Conservation (phyloP, 2,888 invertebrate genomes). For the Papilio demoleus region DNA sequence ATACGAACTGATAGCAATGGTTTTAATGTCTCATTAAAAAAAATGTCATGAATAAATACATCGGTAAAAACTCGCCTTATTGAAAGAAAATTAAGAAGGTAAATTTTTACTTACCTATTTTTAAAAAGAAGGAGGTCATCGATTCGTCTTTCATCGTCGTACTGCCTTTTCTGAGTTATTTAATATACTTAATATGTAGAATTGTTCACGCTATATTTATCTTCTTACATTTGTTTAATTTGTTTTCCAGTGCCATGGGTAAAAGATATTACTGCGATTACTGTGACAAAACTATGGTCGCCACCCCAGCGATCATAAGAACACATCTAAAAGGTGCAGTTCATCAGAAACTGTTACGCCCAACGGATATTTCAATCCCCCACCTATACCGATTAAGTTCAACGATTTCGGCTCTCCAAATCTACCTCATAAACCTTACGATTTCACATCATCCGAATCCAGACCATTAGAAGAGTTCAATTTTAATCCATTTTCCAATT, state of each 20-base stretch:
- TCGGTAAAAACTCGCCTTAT: too few species aligned
- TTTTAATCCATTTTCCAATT: conserved; percentile 31
- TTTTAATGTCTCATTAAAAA: too few species aligned
- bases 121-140: too few species aligned
- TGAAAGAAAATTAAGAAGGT: too few species aligned
- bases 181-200: too few species aligned
- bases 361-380: background rate
- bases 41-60: too few species aligned
- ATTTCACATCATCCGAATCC: conserved; percentile 6
- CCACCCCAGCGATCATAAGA: conserved; percentile 87
- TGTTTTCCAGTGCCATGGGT: conserved; percentile 80
- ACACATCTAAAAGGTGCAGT: conserved; percentile 89
- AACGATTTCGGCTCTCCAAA: conserved; percentile 3
- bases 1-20: too few species aligned
- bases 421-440: conserved; percentile 3
- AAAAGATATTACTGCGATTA: conserved; percentile 92
- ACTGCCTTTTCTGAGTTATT: too few species aligned
- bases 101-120: too few species aligned
- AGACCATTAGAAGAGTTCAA: conserved; percentile 29
- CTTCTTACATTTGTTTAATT: too few species aligned
- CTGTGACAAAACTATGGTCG: conserved; percentile 91
- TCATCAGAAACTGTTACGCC: conserved; percentile 1
- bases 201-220: too few species aligned
- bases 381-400: background rate
- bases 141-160: too few species aligned